phyloP scores from a whole-genome alignment of 2,797 vertebrate species.

The Sciurus carolinensis region DNA sequence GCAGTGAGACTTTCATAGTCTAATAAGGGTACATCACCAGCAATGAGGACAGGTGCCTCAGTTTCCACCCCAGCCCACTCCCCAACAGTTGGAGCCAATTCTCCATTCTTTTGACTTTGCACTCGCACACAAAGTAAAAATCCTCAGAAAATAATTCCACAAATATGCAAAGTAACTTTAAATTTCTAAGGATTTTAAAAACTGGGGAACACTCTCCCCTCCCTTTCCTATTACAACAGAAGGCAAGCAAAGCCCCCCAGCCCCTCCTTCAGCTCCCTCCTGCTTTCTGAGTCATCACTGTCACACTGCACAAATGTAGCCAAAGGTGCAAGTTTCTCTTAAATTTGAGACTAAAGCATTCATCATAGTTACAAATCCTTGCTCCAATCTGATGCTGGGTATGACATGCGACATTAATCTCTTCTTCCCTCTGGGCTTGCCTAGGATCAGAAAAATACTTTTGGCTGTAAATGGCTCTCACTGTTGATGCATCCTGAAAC shows the following conservation, averaged over 20 bases:
- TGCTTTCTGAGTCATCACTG: neutral
- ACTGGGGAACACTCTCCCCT: neutral
- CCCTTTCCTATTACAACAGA: neutral
- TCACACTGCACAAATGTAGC: neutral
- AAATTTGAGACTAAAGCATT: conserved; percentile 68
- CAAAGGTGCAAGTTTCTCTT: conserved; percentile 65
- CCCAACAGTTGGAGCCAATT: neutral
- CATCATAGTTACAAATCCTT: conserved; percentile 73
- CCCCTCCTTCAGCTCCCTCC: accelerated
- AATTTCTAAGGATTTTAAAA: conserved; percentile 2
- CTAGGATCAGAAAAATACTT: conserved; percentile 53
- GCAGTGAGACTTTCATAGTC: neutral
- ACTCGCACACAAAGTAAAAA: neutral
- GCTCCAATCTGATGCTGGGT: conserved; percentile 57
- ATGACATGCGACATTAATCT: conserved; percentile 76
- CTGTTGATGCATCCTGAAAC: conserved; percentile 65
- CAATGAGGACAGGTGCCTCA: neutral
- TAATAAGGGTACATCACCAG: neutral
- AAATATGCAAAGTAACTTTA: conserved; percentile 18
- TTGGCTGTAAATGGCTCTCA: conserved; percentile 69
- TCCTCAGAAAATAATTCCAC: conserved; percentile 1
- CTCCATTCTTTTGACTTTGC: neutral
- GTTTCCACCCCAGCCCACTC: neutral
- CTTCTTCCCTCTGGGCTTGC: conserved; percentile 70
- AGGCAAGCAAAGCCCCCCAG: neutral